phyloP scores from a whole-genome alignment of 2,113 vertebrate genomes.

The Ammodramus savannarum region DNA sequence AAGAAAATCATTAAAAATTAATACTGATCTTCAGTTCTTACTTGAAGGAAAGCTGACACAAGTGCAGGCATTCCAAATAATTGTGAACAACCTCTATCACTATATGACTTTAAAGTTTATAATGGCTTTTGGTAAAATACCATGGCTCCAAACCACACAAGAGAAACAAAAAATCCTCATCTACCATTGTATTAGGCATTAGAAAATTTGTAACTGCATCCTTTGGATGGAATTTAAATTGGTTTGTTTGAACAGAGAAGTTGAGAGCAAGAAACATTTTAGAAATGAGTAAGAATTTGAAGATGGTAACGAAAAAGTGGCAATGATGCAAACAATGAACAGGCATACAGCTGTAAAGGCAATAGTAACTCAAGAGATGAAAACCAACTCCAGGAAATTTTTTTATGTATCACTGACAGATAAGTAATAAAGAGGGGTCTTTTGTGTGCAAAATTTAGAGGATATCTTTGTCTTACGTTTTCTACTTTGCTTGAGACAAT shows the following conservation, averaged over 20 bases:
- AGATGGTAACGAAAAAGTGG: neutral
- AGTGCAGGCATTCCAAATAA: neutral
- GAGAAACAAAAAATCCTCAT: neutral
- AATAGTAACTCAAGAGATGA: neutral
- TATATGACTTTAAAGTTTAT: neutral
- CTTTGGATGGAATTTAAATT: neutral
- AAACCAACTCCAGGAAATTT: neutral
- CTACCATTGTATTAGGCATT: neutral
- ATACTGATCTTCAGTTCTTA: neutral
- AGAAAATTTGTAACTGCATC: neutral
- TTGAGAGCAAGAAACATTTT: neutral
- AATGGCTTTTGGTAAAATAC: neutral
- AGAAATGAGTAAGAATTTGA: neutral
- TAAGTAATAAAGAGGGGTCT: rapidly evolving
- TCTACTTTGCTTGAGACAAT: neutral
- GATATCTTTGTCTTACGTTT: neutral
- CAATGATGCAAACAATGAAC: neutral
- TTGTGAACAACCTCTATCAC: neutral
- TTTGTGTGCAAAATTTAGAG: neutral
- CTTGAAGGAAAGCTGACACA: neutral
- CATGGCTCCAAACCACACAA: neutral
- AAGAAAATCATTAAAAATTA: neutral
- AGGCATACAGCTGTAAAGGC: neutral
- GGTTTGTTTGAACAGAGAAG: neutral
- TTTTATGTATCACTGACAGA: neutral